Percentiles rank a stretch among this genome's conserved stretches.
These are phyloP conservation scores for Galerucella calmariensis DNA, from an alignment of 2,888 invertebrate genomes.

Conservation along the genomic window DNA sequence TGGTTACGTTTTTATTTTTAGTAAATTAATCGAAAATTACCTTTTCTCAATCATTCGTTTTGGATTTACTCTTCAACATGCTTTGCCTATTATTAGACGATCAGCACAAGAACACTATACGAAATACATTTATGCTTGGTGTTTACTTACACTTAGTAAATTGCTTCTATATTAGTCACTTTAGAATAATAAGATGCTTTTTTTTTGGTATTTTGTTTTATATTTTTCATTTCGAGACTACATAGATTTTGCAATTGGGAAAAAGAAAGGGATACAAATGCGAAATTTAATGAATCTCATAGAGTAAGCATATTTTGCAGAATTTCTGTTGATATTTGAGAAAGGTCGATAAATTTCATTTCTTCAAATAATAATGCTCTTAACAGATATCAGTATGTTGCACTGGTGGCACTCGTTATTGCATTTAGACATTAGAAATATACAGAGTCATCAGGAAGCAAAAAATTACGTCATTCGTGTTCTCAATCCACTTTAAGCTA, in stretches of 20 bases:
- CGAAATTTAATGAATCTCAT: background rate
- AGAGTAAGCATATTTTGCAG: background rate
- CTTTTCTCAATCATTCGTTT: background rate
- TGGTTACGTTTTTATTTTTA: background rate
- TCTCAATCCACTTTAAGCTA: background rate
- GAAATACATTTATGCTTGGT: slow-evolving; percentile 24
- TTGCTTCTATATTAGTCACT: slow-evolving; percentile 27
- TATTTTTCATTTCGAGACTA: slow-evolving; percentile 17
- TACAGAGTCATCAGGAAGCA: slow-evolving; percentile 13
- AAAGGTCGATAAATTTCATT: slow-evolving; percentile 5
- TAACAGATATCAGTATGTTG: slow-evolving; percentile 18
- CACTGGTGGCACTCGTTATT: slow-evolving; percentile 42
- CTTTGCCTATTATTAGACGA: slow-evolving; percentile 25
- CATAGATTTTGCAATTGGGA: slow-evolving; percentile 16
- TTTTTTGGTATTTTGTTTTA: slow-evolving; percentile 14
- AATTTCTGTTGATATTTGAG: slow-evolving; percentile 2
- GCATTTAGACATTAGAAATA: slow-evolving; percentile 34
- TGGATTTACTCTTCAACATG: slow-evolving; percentile 18
- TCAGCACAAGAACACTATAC: slow-evolving; percentile 30
- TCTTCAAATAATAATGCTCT: background rate
- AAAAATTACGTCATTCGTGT: background rate
- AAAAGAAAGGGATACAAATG: background rate
- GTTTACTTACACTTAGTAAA: slow-evolving; percentile 26
- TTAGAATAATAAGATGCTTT: slow-evolving; percentile 23
- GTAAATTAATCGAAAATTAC: no score